Evolutionary conservation across 2,797 vertebrate species (phyloP).

Genomic region (Danio aesculapii): DNA sequence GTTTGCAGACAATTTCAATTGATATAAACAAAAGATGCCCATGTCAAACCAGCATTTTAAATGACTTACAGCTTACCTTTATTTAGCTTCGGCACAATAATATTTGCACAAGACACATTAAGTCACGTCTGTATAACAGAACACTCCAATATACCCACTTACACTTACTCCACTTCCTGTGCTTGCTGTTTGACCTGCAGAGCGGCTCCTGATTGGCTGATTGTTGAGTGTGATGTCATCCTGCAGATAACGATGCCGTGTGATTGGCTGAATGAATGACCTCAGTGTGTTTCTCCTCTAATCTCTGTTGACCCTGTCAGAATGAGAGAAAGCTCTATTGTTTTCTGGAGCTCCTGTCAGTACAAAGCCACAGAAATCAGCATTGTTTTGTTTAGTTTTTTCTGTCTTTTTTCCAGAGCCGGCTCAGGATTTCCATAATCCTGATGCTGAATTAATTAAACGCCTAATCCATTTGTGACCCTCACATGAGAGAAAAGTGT

Average conservation of each 20-base stretch:
- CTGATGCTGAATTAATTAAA: constrained; percentile 78
- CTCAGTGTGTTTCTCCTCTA: constrained; percentile 66
- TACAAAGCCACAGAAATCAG: constrained; percentile 75
- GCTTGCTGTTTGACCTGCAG: constrained; percentile 1
- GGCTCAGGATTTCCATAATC: constrained; percentile 79
- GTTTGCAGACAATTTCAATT: background rate
- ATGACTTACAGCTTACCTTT: background rate
- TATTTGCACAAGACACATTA: background rate
- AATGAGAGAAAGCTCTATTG: constrained; percentile 74
- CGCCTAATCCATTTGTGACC: constrained; percentile 73
- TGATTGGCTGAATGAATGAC: constrained; percentile 65
- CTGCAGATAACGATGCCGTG: constrained; percentile 65
- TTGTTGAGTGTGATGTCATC: constrained; percentile 66
- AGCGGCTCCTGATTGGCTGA: constrained; percentile 56
- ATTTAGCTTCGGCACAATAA: background rate
- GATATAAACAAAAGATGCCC: background rate
- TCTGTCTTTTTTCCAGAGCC: constrained; percentile 64
- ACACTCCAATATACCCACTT: background rate
- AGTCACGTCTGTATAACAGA: background rate
- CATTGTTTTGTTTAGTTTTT: constrained; percentile 75
- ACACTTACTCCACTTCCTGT: background rate
- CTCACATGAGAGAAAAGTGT: constrained; percentile 62
- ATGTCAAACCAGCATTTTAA: background rate
- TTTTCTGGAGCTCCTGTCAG: constrained; percentile 70
- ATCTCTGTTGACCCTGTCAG: constrained; percentile 76